phyloP scores from a whole-genome alignment of 2,797 vertebrate species.

The Mormyrops boulengeri region DNA sequence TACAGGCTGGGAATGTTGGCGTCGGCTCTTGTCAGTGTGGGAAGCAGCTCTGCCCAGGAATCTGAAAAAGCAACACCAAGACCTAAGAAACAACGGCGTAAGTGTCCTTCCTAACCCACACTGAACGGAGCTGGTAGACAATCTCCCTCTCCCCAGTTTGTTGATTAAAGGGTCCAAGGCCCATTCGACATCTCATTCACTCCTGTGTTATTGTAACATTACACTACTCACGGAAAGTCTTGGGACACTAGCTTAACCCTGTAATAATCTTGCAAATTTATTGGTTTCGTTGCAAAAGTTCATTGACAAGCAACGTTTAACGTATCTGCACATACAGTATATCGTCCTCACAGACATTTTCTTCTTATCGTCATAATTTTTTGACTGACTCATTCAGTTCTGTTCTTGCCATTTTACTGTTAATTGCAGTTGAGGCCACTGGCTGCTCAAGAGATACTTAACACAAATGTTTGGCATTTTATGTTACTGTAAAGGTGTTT shows the following conservation, averaged over 20 bases:
- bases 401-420: neutral
- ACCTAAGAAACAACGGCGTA: neutral
- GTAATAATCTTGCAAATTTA: too few relatives aligned
- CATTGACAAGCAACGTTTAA: too few relatives aligned
- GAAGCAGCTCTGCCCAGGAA: slow-evolving; percentile 65
- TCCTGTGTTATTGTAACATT: neutral
- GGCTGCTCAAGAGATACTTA: neutral
- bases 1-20: slow-evolving; percentile 60
- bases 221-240: neutral
- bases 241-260: neutral
- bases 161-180: neutral
- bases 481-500: neutral
- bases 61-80: slow-evolving; percentile 44
- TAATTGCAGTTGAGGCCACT: neutral
- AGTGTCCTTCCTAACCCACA: neutral
- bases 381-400: neutral
- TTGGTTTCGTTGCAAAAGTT: too few relatives aligned
- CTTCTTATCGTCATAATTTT: too few relatives aligned
- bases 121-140: neutral
- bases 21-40: slow-evolving; percentile 60
- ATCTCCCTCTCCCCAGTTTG: neutral
- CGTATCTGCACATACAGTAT: too few relatives aligned
- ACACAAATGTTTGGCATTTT: neutral
- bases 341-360: too few relatives aligned
- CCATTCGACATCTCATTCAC: neutral